Evolutionary conservation across 2,113 vertebrate species (phyloP).

Genomic region (Dendrocopos noguchii): DNA sequence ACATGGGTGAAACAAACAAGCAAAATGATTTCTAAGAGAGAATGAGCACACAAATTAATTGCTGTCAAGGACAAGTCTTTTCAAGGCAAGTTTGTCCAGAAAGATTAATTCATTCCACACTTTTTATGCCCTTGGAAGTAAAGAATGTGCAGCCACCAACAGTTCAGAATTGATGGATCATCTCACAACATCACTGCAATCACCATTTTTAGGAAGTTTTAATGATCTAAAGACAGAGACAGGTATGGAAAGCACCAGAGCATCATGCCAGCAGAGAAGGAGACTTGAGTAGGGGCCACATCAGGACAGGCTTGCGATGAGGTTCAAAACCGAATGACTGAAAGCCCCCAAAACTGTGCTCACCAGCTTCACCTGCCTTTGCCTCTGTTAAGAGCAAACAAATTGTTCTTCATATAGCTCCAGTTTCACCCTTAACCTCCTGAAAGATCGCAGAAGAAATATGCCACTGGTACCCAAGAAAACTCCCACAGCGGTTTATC

Average conservation of each 20-base stretch:
- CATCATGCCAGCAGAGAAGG: not conserved
- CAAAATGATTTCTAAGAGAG: not conserved
- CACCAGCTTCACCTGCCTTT: not conserved
- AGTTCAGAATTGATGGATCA: not conserved
- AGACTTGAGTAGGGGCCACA: not conserved
- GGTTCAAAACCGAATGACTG: not conserved
- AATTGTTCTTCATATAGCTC: constrained; percentile 20
- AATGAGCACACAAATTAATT: not conserved
- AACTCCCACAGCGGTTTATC: not conserved
- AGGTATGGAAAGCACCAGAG: fast-evolving
- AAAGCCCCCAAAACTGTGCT: not conserved
- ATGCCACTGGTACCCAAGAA: not conserved
- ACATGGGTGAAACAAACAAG: not conserved
- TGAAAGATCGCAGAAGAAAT: constrained; percentile 19
- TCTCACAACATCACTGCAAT: not conserved
- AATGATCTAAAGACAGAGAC: not conserved
- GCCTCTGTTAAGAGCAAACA: constrained; percentile 19
- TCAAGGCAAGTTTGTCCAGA: not conserved
- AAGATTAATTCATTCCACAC: not conserved
- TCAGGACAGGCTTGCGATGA: not conserved
- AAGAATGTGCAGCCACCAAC: not conserved
- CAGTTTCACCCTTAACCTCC: constrained; percentile 20
- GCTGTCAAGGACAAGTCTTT: not conserved
- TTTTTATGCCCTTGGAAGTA: not conserved
- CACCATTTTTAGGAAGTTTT: not conserved